A percentile compares a stretch with the other conserved stretches of the same genome.
phyloP scores from a whole-genome alignment of 2,888 invertebrate genomes.

The Hypomecis punctinalis region DNA sequence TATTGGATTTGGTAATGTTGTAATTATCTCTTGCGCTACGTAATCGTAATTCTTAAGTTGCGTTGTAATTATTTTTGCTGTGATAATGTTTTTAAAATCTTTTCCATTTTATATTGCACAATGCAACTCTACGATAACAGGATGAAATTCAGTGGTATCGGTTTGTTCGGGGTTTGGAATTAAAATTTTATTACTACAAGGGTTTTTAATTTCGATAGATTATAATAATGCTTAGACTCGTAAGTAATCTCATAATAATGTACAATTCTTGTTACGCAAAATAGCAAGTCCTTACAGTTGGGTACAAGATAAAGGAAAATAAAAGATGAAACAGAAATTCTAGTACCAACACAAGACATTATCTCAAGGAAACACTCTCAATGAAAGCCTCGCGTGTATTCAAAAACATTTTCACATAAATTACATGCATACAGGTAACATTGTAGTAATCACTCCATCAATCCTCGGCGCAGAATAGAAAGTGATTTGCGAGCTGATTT shows the following conservation, averaged over 20 bases:
- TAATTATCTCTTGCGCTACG: slow-evolving; percentile 4
- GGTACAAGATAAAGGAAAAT: too few species aligned
- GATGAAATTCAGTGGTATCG: too few species aligned
- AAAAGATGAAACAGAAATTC: too few species aligned
- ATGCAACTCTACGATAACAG: too few species aligned
- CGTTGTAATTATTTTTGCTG: slow-evolving; percentile 1
- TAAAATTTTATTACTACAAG: too few species aligned
- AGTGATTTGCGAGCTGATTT: slow-evolving; percentile 51
- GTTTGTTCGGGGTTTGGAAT: too few species aligned
- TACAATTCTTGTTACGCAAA: too few species aligned
- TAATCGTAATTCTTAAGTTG: not conserved
- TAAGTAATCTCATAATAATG: too few species aligned
- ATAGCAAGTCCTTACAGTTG: too few species aligned
- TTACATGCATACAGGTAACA: slow-evolving; percentile 38
- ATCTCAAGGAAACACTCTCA: slow-evolving; percentile 22
- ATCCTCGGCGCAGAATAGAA: slow-evolving; percentile 46
- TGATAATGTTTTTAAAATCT: not conserved
- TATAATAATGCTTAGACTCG: too few species aligned
- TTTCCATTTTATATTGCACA: not conserved
- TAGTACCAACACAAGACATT: not conserved
- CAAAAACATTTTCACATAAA: slow-evolving; percentile 38
- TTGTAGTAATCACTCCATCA: slow-evolving; percentile 39
- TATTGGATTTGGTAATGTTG: slow-evolving; percentile 16
- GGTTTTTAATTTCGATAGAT: too few species aligned
- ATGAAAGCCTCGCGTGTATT: slow-evolving; percentile 27